Conservation (phyloP, 2,888 invertebrate genomes). For the Fragum sueziense region DNA sequence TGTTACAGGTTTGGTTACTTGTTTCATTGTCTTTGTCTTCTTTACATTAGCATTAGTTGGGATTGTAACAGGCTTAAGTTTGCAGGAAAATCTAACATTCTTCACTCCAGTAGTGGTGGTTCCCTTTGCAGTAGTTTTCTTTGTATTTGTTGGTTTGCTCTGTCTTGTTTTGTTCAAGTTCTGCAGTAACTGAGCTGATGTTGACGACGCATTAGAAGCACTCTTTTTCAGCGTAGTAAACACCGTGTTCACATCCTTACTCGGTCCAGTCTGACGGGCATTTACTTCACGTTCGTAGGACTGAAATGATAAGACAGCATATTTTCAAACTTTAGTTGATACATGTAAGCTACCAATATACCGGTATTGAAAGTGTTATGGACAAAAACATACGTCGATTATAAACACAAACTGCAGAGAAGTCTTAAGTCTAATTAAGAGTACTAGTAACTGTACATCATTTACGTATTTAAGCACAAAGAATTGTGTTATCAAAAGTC, state of each 20-base stretch:
- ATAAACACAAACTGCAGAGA: no score
- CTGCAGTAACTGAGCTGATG: neutral
- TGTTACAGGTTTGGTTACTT: neutral
- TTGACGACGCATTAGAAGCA: slow-evolving; percentile 22
- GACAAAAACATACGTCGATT: no score
- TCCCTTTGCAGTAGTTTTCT: neutral
- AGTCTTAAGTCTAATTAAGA: no score
- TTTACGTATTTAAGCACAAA: no score
- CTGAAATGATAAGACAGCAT: neutral
- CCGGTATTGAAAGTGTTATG: no score
- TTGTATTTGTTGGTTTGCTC: neutral
- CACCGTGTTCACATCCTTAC: slow-evolving; percentile 20
- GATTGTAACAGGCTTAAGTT: neutral
- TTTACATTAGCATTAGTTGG: neutral
- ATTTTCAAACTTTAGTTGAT: no score
- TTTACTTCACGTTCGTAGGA: slow-evolving; percentile 4
- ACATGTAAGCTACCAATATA: no score
- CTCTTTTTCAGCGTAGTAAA: slow-evolving; percentile 35
- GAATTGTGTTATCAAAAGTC: no score
- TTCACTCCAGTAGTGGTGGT: neutral
- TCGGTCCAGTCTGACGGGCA: neutral
- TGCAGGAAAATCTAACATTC: neutral
- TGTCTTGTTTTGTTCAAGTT: neutral
- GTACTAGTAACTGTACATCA: no score
- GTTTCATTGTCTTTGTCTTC: neutral